phyloP scores from a whole-genome alignment of 2,888 invertebrate species.

The Venusia cambrica region DNA sequence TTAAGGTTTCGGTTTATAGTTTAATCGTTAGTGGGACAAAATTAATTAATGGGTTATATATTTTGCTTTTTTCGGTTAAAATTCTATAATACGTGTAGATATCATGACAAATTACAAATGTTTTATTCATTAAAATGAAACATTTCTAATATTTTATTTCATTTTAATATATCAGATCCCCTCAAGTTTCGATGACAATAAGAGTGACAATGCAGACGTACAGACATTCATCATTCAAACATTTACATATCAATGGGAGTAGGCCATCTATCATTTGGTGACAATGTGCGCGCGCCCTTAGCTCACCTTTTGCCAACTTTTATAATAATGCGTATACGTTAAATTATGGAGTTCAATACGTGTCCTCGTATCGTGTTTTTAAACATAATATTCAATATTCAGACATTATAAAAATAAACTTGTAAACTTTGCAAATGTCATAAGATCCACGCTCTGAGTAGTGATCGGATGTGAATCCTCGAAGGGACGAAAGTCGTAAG shows the following conservation, averaged over 20 bases:
- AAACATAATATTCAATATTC: no score
- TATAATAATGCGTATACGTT: conserved; percentile 25
- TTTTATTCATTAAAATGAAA: conserved; percentile 21
- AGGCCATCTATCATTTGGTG: conserved; percentile 67
- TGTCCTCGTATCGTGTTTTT: no score
- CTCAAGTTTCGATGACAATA: conserved; percentile 40
- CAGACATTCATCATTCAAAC: conserved; percentile 46
- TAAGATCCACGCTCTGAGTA: no score
- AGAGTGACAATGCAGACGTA: conserved; percentile 29
- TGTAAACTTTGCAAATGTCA: no score
- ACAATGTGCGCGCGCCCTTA: conserved; percentile 62
- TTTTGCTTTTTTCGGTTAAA: background rate
- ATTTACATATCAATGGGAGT: conserved; percentile 73
- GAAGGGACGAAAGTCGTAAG: no score
- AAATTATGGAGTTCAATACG: no score
- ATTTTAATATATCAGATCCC: conserved; percentile 36
- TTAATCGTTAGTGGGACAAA: no score
- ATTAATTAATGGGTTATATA: no score
- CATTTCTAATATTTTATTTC: conserved; percentile 26
- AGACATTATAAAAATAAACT: no score
- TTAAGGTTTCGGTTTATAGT: no score
- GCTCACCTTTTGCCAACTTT: conserved; percentile 46
- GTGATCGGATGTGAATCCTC: no score
- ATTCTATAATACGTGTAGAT: conserved; percentile 10
- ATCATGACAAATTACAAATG: conserved; percentile 29